These are phyloP conservation scores for Vollenhovia emeryi DNA, from an alignment of 1,140 invertebrate species.

Conservation along the genomic window DNA sequence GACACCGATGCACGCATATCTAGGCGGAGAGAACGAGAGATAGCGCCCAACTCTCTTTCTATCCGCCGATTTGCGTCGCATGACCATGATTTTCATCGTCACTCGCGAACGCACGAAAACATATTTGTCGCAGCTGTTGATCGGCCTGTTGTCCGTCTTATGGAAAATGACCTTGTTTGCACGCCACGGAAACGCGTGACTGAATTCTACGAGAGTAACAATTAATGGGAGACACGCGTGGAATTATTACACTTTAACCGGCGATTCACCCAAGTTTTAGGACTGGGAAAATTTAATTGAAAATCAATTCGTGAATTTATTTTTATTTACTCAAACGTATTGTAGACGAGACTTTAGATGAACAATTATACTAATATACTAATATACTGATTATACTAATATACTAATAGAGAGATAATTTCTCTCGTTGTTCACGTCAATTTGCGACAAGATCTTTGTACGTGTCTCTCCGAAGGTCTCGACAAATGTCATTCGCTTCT, in stretches of 20 bases:
- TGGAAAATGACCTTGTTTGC: slow-evolving; percentile 13
- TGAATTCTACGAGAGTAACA: background rate
- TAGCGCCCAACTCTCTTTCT: slow-evolving; percentile 1
- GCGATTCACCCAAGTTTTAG: no score
- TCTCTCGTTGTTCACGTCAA: no score
- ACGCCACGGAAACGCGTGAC: slow-evolving; percentile 1
- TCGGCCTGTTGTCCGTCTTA: no score
- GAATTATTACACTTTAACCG: background rate
- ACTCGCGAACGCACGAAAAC: background rate
- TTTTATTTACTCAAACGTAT: no score
- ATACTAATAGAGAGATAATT: no score
- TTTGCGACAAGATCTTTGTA: no score
- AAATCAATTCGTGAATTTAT: no score
- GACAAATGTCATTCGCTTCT: background rate
- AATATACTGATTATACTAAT: no score
- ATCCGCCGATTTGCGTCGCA: background rate
- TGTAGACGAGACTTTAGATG: no score
- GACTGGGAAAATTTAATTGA: no score
- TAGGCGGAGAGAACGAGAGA: slow-evolving; percentile 36
- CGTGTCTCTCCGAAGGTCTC: background rate
- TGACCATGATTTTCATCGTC: slow-evolving; percentile 30
- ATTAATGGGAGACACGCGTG: background rate
- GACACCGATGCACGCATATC: slow-evolving; percentile 36
- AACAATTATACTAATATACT: no score
- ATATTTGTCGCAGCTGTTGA: slow-evolving; percentile 10